Conservation (phyloP, 1,140 invertebrate species). For the Drosophila repleta region DNA sequence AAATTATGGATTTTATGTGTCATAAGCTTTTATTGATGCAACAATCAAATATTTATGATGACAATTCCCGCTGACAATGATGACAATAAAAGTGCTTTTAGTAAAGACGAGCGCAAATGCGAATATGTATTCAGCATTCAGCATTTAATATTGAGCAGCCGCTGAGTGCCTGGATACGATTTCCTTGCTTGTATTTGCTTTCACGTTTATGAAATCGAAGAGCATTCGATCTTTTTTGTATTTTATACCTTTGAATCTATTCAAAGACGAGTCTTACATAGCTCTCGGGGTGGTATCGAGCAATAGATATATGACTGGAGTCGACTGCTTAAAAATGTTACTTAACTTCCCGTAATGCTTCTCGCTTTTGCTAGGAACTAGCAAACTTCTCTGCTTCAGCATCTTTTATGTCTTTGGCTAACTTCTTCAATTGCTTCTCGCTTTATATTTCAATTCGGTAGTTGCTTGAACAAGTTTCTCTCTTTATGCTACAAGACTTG, state of each 20-base stretch:
- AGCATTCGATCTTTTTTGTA: too few species aligned
- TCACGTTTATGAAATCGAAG: too few species aligned
- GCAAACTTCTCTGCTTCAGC: too few species aligned
- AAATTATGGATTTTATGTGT: constrained; percentile 83
- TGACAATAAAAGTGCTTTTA: constrained; percentile 75
- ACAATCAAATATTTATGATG: constrained; percentile 83
- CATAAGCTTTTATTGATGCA: constrained; percentile 82
- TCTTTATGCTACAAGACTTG: background rate
- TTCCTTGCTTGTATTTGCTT: too few species aligned
- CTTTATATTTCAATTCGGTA: background rate
- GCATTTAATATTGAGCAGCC: too few species aligned
- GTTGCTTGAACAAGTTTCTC: background rate
- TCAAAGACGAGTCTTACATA: too few species aligned
- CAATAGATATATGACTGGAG: too few species aligned
- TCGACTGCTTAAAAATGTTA: too few species aligned
- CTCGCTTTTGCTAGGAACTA: background rate
- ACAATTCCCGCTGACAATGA: constrained; percentile 79
- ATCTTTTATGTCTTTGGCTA: background rate
- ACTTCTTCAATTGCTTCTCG: background rate
- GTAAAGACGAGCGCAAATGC: constrained; percentile 9
- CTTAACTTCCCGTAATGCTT: background rate
- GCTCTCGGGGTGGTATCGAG: too few species aligned
- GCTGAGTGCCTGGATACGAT: too few species aligned
- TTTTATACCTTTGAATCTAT: too few species aligned
- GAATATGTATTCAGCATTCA: constrained; percentile 8